phyloP scores from a whole-genome alignment of 2,113 vertebrate species.

The Rhea pennata region DNA sequence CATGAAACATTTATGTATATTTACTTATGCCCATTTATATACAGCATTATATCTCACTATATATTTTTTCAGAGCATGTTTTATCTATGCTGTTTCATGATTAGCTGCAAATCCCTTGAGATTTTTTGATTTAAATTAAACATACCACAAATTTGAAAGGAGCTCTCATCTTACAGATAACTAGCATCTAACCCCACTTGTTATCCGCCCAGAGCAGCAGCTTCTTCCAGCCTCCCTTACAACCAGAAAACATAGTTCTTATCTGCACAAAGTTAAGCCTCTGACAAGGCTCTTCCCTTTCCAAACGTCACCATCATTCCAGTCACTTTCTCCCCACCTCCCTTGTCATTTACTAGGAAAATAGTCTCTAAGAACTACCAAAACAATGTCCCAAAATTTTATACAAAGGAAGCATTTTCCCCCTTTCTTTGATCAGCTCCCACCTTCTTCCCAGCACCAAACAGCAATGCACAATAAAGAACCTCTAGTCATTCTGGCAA shows the following conservation, averaged over 20 bases:
- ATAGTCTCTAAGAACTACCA: background rate
- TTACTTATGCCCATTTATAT: background rate
- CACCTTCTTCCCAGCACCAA: background rate
- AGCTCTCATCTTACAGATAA: slow-evolving; percentile 58
- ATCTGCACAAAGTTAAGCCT: slow-evolving; percentile 54
- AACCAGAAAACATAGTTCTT: slow-evolving; percentile 65
- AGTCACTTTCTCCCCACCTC: background rate
- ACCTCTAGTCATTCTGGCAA: background rate
- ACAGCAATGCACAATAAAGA: background rate
- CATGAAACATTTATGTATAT: slow-evolving; percentile 6
- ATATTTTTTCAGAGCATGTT: slow-evolving; percentile 37
- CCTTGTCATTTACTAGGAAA: background rate
- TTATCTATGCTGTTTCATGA: slow-evolving; percentile 46
- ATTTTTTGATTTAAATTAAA: slow-evolving; percentile 66
- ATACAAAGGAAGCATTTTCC: fast-evolving
- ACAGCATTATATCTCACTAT: background rate
- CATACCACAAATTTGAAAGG: slow-evolving; percentile 25
- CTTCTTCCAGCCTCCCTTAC: slow-evolving; percentile 5
- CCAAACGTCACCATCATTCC: slow-evolving; percentile 56
- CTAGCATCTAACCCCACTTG: slow-evolving; percentile 32
- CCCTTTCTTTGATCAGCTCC: background rate
- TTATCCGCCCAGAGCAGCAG: slow-evolving; percentile 66
- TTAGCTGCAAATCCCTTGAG: slow-evolving; percentile 54
- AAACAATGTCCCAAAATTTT: background rate
- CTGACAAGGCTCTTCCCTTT: slow-evolving; percentile 47